phyloP scores from a whole-genome alignment of 2,113 vertebrate genomes.

The Brachionichthys hirsutus region DNA sequence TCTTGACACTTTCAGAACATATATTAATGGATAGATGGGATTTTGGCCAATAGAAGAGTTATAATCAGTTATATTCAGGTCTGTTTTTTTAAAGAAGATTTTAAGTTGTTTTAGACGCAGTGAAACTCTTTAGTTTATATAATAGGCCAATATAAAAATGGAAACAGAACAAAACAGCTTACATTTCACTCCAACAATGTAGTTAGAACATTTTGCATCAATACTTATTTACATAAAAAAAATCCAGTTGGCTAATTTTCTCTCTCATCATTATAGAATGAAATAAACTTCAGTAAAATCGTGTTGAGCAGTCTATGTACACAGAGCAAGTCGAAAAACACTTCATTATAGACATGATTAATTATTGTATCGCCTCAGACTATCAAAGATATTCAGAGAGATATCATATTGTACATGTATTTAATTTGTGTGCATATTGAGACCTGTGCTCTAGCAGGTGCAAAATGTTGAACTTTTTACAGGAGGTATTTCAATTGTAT shows the following conservation, averaged over 20 bases:
- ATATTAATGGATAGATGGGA: too few relatives aligned
- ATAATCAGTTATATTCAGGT: too few relatives aligned
- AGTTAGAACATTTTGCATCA: not conserved
- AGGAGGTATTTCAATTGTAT: constrained; percentile 63
- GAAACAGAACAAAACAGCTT: too few relatives aligned
- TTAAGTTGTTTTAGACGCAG: too few relatives aligned
- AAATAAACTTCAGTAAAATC: constrained; percentile 25
- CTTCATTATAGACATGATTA: constrained; percentile 68
- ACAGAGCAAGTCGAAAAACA: constrained; percentile 50
- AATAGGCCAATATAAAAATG: too few relatives aligned
- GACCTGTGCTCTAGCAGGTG: constrained; percentile 57
- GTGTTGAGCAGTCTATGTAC: constrained; percentile 20
- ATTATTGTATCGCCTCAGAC: constrained; percentile 67
- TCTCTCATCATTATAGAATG: constrained; percentile 6
- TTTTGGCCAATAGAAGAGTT: too few relatives aligned
- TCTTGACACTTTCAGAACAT: not conserved
- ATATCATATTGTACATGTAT: constrained; percentile 70
- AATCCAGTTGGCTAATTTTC: constrained; percentile 23
- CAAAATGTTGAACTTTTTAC: constrained; percentile 57
- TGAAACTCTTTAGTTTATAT: too few relatives aligned
- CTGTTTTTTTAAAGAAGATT: too few relatives aligned
- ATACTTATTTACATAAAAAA: not conserved
- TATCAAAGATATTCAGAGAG: constrained; percentile 60
- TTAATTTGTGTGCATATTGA: constrained; percentile 71
- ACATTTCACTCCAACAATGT: too few relatives aligned